These are phyloP conservation scores for Morpho deidamia DNA, from an alignment of 2,888 invertebrate species.

Conservation along the genomic window DNA sequence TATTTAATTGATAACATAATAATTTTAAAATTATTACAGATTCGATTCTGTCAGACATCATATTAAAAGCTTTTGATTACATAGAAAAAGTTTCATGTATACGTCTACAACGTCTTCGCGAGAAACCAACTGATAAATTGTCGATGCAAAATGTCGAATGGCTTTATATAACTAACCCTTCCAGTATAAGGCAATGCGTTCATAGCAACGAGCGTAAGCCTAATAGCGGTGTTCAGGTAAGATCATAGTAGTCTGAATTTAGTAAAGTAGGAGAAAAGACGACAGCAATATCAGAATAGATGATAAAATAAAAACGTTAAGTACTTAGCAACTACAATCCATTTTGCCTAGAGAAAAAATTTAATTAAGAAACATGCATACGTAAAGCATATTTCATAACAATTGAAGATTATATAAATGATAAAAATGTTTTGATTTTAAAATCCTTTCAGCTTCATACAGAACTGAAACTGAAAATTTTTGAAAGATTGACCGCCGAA, in stretches of 20 bases:
- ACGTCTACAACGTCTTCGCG: slow-evolving; percentile 55
- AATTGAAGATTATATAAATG: no score
- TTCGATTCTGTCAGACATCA: slow-evolving; percentile 41
- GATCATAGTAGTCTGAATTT: background rate
- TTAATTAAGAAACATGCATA: no score
- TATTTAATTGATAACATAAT: background rate
- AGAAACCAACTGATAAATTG: slow-evolving; percentile 48
- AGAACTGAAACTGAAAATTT: no score
- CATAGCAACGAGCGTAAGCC: slow-evolving; percentile 57
- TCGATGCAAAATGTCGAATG: slow-evolving; percentile 52
- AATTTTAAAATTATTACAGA: slow-evolving; percentile 34
- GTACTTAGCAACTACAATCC: no score
- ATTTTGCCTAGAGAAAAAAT: no score
- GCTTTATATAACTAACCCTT: slow-evolving; percentile 64
- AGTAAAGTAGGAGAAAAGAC: no score
- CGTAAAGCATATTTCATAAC: no score
- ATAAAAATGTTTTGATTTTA: no score
- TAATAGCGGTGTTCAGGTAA: slow-evolving; percentile 59
- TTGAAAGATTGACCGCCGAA: no score
- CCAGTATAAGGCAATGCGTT: slow-evolving; percentile 60
- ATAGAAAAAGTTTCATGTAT: slow-evolving; percentile 63
- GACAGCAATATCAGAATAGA: no score
- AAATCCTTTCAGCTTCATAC: no score
- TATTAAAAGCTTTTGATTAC: slow-evolving; percentile 56
- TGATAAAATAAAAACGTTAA: no score